Base-by-base conservation (phyloP, 2,888 invertebrate genomes). In the Lochmaea crataegi region DNA sequence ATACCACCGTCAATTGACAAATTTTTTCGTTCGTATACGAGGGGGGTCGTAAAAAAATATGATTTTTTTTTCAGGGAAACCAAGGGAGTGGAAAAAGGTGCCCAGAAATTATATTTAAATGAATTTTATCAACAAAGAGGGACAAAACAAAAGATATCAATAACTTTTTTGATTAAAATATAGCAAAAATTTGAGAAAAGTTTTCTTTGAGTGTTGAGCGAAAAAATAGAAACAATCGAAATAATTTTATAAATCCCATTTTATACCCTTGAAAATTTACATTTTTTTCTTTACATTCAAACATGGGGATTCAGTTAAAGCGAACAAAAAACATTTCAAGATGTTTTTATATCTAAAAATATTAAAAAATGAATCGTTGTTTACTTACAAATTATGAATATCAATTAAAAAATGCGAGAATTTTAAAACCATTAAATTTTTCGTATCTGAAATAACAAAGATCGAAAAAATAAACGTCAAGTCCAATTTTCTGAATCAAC, bases 201-300 rank as follows among this genome's bases (percentile, higher is more conserved):
- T 7, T 51, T 53, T 18, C 9, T 16, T n/a, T 1, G n/a, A 53
- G 10, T 14, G 45, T 45, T 12, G 2, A 42, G 12, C 42, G 42
- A 42, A 42, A 12, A 18, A 53, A 53, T 16, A 53, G 53, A 53
- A 53, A 53, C 18, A 18, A 53, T 53, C 16, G n/a, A 16, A 53
- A 53, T 53, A 18, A 53, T 53, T 53, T 53, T 16, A 53, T 18
- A 53, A 53, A 53, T 16, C 53, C 53, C 53, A 53, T 53, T 53
- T 53, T 53, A 53, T 53, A 18, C 53, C 53, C 53, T 53, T 18
- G 16, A 53, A 53, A 16, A 16, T 53, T 53, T 53, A 53, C 53
- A 53, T 53, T 53, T 18, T 14, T 14, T 5, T 48, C 32, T 48
- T 48, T 48, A 48, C 14, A 48, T 48, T 48, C 48, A 45, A 45